Percentiles rank a stretch among this genome's conserved stretches.
Conservation (phyloP, 2,888 invertebrate genomes). For the Tipula lateralis region DNA sequence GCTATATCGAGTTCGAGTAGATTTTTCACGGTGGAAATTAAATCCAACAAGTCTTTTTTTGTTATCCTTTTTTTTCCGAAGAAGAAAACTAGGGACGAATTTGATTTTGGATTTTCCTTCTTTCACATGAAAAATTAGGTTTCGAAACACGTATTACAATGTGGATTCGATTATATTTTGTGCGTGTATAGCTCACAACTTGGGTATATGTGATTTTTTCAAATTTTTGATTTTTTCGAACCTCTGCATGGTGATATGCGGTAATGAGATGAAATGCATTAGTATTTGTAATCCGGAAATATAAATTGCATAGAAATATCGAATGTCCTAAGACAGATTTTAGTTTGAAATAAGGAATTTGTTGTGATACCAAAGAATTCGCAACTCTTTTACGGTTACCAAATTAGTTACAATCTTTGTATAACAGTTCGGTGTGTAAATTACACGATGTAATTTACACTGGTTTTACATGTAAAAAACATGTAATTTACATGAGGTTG, state of each 20-base stretch:
- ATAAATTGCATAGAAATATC: neutral
- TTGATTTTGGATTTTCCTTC: neutral
- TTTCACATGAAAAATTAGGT: neutral
- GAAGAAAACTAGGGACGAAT: neutral
- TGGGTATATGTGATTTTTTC: neutral
- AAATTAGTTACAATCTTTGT: too few species aligned
- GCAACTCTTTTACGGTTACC: too few species aligned
- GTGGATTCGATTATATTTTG: neutral
- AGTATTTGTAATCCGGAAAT: neutral
- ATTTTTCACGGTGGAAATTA: constrained; percentile 19
- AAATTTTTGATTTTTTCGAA: neutral
- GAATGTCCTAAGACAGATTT: too few species aligned
- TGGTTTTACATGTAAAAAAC: too few species aligned
- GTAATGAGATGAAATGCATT: neutral
- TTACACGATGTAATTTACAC: too few species aligned
- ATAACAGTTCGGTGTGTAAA: too few species aligned
- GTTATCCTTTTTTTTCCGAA: constrained; percentile 12
- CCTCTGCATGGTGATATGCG: neutral
- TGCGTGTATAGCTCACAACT: neutral
- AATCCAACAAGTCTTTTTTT: constrained; percentile 6
- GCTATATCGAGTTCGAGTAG: neutral
- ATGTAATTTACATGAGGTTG: too few species aligned
- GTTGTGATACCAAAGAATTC: too few species aligned
- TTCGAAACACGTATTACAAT: neutral
- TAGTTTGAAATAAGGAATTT: too few species aligned